Evolutionary conservation across 2,888 invertebrate species (phyloP).

Genomic region (Lithophane ornitopus): DNA sequence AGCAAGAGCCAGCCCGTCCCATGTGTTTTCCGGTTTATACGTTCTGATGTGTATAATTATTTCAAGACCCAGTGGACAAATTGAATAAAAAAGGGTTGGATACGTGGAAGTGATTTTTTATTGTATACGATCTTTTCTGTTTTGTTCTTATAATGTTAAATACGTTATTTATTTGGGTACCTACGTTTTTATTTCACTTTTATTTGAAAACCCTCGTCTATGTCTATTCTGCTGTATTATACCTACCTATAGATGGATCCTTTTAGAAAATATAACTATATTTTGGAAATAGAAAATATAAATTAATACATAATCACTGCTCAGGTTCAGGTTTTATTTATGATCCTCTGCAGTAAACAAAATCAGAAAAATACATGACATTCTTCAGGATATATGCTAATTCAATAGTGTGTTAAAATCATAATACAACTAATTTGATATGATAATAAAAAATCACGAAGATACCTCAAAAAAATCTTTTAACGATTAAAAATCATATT

Average conservation of each 20-base stretch:
- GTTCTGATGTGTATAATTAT: constrained; percentile 77
- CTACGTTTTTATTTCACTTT: constrained; percentile 9
- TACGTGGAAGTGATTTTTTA: constrained; percentile 61
- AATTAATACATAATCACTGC: neutral
- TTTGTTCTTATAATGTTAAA: constrained; percentile 15
- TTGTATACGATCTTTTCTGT: constrained; percentile 52
- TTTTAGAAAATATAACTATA: neutral
- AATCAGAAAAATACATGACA: too few relatives aligned
- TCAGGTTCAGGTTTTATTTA: neutral
- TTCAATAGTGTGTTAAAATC: too few relatives aligned
- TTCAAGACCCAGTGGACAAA: constrained; percentile 65
- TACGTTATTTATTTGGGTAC: constrained; percentile 12
- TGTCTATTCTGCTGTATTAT: neutral
- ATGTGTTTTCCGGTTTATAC: constrained; percentile 79
- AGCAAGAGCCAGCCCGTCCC: constrained; percentile 80
- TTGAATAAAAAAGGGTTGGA: constrained; percentile 67
- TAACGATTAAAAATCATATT: too few relatives aligned
- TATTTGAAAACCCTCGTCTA: constrained; percentile 6
- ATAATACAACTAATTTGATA: too few relatives aligned
- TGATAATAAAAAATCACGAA: too few relatives aligned
- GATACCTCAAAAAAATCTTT: too few relatives aligned
- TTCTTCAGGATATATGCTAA: too few relatives aligned
- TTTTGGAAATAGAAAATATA: too few relatives aligned
- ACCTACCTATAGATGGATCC: neutral
- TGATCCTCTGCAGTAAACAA: too few relatives aligned